phyloP scores from a whole-genome alignment of 2,113 vertebrate species.

The Amphiprion ocellaris region DNA sequence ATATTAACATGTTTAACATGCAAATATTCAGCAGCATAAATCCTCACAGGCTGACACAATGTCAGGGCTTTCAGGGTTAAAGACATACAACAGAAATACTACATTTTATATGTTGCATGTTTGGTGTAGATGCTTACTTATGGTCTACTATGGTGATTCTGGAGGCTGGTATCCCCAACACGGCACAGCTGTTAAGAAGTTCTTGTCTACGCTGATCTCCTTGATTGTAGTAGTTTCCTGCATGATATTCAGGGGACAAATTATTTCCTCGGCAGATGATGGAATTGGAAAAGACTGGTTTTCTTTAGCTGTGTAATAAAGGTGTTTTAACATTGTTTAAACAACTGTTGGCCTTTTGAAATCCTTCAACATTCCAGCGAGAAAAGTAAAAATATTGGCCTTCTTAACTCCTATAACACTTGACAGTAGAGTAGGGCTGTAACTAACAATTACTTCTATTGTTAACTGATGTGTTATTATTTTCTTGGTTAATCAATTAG shows the following conservation, averaged over 20 bases:
- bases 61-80: not conserved
- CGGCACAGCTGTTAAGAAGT: conserved; percentile 90
- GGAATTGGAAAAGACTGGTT: not conserved
- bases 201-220: conserved; percentile 92
- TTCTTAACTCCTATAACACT: too few species aligned
- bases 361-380: too few species aligned
- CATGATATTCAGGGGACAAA: conserved; percentile 32
- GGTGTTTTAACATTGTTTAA: too few species aligned
- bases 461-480: too few species aligned
- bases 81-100: not conserved
- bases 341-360: too few species aligned
- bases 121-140: conserved; percentile 86
- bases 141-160: conserved; percentile 88
- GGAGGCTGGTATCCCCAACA: conserved; percentile 90
- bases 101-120: conserved; percentile 14
- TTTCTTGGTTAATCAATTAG: too few species aligned
- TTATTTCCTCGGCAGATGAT: conserved; percentile 1
- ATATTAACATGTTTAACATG: too few species aligned
- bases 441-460: too few species aligned
- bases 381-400: too few species aligned
- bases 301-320: not conserved
- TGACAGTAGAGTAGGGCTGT: too few species aligned
- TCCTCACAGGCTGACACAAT: not conserved
- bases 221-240: conserved; percentile 96
- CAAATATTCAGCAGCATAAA: not conserved